Percentiles rank a stretch among this genome's conserved stretches.
Conservation (phyloP, 2,113 vertebrate genomes). For the Megaceryle maxima region DNA sequence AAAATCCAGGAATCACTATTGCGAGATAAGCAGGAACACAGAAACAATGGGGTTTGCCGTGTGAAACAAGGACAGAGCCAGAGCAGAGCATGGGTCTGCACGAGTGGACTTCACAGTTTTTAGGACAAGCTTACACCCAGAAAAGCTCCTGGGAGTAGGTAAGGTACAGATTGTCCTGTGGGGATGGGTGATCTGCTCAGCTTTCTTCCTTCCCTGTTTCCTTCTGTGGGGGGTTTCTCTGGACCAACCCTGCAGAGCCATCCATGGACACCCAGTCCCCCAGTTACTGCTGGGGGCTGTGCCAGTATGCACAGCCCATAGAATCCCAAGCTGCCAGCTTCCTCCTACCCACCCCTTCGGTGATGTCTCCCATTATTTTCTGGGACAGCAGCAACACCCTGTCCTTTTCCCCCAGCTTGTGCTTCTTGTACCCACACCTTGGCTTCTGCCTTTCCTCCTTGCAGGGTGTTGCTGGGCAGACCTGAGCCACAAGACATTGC, state of each 20-base stretch:
- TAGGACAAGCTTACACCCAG: neutral
- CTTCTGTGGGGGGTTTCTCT: neutral
- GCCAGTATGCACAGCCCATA: neutral
- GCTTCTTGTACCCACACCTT: neutral
- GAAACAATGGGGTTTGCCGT: neutral
- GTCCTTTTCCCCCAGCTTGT: neutral
- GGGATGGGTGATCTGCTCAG: neutral
- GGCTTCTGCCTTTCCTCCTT: neutral
- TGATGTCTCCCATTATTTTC: neutral
- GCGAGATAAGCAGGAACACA: neutral
- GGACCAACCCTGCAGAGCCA: accelerated
- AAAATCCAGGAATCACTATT: neutral
- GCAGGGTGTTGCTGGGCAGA: neutral
- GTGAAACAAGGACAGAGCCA: neutral
- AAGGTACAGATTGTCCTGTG: neutral
- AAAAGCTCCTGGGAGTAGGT: neutral
- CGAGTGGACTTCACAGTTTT: neutral
- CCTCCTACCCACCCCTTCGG: neutral
- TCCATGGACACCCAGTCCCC: neutral
- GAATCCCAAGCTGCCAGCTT: neutral
- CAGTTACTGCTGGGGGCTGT: neutral
- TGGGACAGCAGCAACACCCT: neutral
- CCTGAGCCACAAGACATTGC: neutral
- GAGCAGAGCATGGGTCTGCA: neutral
- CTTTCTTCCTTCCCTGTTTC: neutral